Evolutionary conservation across 1,140 invertebrate genomes (phyloP).

Genomic region (Patella vulgata): DNA sequence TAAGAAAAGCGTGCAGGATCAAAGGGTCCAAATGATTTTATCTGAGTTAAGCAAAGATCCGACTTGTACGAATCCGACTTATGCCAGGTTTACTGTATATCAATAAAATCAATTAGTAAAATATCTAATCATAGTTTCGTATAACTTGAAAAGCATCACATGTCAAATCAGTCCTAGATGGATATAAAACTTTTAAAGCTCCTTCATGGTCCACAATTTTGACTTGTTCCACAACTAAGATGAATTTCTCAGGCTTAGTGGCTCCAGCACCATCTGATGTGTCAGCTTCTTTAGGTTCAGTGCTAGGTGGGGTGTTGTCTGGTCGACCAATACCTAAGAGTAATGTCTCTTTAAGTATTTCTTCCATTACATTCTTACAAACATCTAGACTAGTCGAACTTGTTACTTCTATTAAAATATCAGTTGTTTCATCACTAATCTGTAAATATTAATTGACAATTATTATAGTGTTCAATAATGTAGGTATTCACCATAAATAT

Average conservation of each 20-base stretch:
- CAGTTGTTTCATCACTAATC: conserved; percentile 71
- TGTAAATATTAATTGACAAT: conserved; percentile 37
- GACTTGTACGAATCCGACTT: too few relatives aligned
- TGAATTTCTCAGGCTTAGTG: conserved; percentile 27
- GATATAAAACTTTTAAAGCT: conserved; percentile 78
- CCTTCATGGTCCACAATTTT: conserved; percentile 77
- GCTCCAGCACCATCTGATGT: conserved; percentile 6
- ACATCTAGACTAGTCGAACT: conserved; percentile 74
- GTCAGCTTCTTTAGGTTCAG: conserved; percentile 2
- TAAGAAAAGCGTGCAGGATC: too few relatives aligned
- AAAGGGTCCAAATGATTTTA: too few relatives aligned
- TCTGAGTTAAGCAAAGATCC: too few relatives aligned
- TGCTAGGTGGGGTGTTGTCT: conserved; percentile 4
- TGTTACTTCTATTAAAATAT: conserved; percentile 83
- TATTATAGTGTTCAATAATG: not conserved
- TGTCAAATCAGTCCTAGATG: conserved; percentile 77
- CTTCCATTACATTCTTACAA: conserved; percentile 78
- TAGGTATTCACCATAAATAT: too few relatives aligned
- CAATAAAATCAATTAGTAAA: too few relatives aligned
- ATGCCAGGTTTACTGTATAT: too few relatives aligned
- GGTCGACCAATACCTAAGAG: conserved; percentile 62
- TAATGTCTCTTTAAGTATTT: conserved; percentile 74
- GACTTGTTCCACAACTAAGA: conserved; percentile 75
- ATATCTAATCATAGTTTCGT: too few relatives aligned
- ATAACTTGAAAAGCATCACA: conserved; percentile 46